Base-by-base conservation (phyloP, 2,113 vertebrate genomes). In the Peromyscus californicus region DNA sequence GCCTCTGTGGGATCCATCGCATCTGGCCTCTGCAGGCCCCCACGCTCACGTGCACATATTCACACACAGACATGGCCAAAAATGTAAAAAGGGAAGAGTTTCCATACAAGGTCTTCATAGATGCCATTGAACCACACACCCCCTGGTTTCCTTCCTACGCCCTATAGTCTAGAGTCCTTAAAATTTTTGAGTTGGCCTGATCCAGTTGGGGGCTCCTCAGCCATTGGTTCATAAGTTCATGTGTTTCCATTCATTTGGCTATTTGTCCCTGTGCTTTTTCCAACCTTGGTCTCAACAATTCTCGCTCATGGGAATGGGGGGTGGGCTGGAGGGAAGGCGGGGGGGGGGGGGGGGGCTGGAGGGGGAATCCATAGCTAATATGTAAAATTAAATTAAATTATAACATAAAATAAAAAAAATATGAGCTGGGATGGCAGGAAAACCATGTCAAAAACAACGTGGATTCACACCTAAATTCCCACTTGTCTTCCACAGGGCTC, bases 41-140 rank as follows among this genome's bases (percentile, higher is more conserved):
- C 59, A 17, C 11, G 26, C 57, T 29, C 24, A 17, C 0, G 26
- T 63, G 26, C 59, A 84, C 2, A 61, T 15, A 13, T 29, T 11
- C 80, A 42, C 24, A 9, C 24, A 84, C 12, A 84, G n/a, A 63
- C 59, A 5, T 2, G 10, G n/a, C 31, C 4, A 31, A 63, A 84
- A 42, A 9, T 29, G 26, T 45, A 13, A 88, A 96, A 94, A 96
- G 95, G 61, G 69, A 83, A 13, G 48, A 85, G 72, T 42, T 96
- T 97, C 97, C 72, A 96, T 39, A 72, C 95, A 80, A 76, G 48
- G 48, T 78, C 82, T 87, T 83, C 67, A 36, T 48, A 76, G 90
- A 96, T 21, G 72, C 51, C 92, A 82, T 4, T 45, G 36, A 67
- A 57, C 76, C 17, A 4, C 17, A 39, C 0, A 1, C 15, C 42